Evolutionary conservation across 1,140 invertebrate species (phyloP).

Genomic region (Saxidomus purpurata): DNA sequence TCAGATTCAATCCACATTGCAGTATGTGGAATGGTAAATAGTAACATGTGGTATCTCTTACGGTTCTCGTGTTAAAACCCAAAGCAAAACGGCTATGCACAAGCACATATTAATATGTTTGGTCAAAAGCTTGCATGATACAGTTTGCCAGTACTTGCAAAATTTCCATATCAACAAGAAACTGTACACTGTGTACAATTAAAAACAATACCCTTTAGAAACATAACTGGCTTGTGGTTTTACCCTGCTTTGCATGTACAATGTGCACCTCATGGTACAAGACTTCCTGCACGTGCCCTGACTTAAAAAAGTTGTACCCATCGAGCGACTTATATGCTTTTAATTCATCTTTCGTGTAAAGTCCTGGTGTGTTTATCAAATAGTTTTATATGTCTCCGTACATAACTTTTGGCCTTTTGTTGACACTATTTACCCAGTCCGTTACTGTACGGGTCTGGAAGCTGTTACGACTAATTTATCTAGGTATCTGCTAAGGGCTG

Average conservation of each 20-base stretch:
- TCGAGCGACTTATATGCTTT: conserved; percentile 39
- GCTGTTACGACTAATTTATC: neutral
- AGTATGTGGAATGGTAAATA: too few relatives aligned
- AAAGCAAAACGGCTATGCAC: too few relatives aligned
- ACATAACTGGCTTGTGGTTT: too few relatives aligned
- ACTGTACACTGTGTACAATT: too few relatives aligned
- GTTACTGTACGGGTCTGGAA: neutral
- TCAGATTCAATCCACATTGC: too few relatives aligned
- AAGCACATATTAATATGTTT: too few relatives aligned
- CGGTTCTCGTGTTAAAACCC: too few relatives aligned
- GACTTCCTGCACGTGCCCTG: conserved; percentile 11
- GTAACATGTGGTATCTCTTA: too few relatives aligned
- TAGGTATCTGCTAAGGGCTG: neutral
- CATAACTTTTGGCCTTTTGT: neutral
- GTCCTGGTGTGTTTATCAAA: conserved; percentile 3
- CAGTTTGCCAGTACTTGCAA: too few relatives aligned
- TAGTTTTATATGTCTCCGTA: conserved; percentile 5
- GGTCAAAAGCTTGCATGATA: too few relatives aligned
- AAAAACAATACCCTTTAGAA: too few relatives aligned
- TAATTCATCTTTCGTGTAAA: neutral
- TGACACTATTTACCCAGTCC: neutral
- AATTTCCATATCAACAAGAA: too few relatives aligned
- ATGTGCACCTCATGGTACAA: conserved; percentile 14
- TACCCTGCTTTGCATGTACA: conserved; percentile 50
- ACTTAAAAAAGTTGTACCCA: neutral